Evolutionary conservation across 1,140 invertebrate species (phyloP), one percentile per base, ranked within the genome.

Genomic region (Eubasilissa regina): DNA sequence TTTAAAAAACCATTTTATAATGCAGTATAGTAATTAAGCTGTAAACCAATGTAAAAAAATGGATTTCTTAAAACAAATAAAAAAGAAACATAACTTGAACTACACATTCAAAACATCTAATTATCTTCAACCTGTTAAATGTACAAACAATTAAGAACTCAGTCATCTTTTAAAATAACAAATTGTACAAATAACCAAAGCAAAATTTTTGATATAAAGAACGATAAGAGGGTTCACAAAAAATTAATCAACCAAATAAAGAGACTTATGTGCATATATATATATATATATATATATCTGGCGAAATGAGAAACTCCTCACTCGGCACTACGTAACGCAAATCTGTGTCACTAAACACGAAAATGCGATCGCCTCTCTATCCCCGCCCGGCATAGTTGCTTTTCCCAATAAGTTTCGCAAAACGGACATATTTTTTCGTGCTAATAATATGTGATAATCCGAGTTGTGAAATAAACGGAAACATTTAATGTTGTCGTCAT

Each of bases 261-360:
- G 7, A 58, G 7, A n/a, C n/a, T n/a, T n/a, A n/a, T n/a, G n/a
- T n/a, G 21, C 55, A 58, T n/a, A 58, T 11, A 15, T 15, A 10
- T 19, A 15, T 21, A 15, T 19, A 21, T 3, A 15, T 58, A 7
- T 21, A 15, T 19, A 15, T 58, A 58, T 58, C 17, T 58, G 21
- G 17, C 21, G 17, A 58, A 19, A 19, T 58, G 55, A 58, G 55
- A 58, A 58, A 58, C 55, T 58, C 55, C 25, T 35, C 25, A 35
- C 25, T 35, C 13, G 60, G 25, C 13, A n/a, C 53, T 75, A 43
- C 70, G 76, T 3, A 79, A 76, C 64, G 58, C 77, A 72, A 80
- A 81, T 79, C 80, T 72, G 80, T 81, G 80, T 79, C 80, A 81
- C 64, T 81, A 72, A 81, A 64, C 77, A 70, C 70, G 76, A 70